Evolutionary conservation across 1,140 invertebrate species (phyloP), one percentile per base, ranked within the genome.

Genomic region (Cydia pomonella): DNA sequence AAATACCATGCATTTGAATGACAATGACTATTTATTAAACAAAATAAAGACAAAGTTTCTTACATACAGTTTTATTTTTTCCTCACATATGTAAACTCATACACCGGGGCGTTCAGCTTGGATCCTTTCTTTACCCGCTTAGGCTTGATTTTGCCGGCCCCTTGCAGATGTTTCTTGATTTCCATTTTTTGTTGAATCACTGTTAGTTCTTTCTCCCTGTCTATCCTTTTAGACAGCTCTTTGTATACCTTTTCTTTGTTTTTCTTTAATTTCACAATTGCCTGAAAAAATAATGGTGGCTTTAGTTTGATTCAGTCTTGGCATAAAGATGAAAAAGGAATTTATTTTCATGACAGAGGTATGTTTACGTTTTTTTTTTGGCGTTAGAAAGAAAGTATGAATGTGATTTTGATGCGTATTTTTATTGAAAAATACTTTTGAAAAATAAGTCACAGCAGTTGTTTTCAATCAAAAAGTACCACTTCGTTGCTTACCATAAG

Each of bases 181-280:
- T 97, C 95, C 86, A 99, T 93, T 91, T 99, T 99, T 79, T 97
- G 94, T 81, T 98, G 95, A 21, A 98, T 95, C 6, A 98, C 93
- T 2, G 93, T 93, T 1, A 99, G 91, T 85, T 98, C 95, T 64
- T 95, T 95, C 88, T 98, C 97, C 64, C 98, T 94, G 13, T 97
- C 94, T 59, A 98, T 95, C 74, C 98, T 94, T 84, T 97, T 97
- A 2, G 94, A 92, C 1, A 99, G 91, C 92, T 98, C 97, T 62
- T 95, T 96, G 81, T 98, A 98, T 47, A 94, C 88, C 81, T 94
- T 94, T 44, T 95, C 92, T 78, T 95, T 95, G 66, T 95, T 93
- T 72, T 95, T 94, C 63, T 95, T 94, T 72, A 95, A 89, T 82
- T 93, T 93, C 78, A 93, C 76, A 12, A 95, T 79, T 64, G 85